Conservation (phyloP, 1,140 invertebrate genomes). For the Papilio helenus region DNA sequence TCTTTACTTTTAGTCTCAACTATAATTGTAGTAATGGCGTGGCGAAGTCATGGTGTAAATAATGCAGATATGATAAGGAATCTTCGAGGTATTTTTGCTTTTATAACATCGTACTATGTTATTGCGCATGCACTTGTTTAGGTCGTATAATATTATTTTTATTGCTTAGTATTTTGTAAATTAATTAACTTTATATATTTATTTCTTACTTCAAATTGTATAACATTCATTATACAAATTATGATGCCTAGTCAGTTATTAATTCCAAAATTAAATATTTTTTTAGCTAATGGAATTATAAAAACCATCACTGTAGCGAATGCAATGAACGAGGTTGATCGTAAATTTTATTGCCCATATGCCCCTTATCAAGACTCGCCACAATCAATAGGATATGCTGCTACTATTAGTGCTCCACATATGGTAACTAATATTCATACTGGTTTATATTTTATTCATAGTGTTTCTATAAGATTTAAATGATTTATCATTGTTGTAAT, state of each 20-base stretch:
- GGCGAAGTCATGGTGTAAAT: slow-evolving; percentile 92
- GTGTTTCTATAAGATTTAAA: no score
- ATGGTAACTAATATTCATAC: slow-evolving; percentile 88
- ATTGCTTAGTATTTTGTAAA: not conserved
- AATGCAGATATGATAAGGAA: slow-evolving; percentile 94
- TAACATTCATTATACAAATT: no score
- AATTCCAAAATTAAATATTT: not conserved
- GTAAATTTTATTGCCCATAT: slow-evolving; percentile 90
- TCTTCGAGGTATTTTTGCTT: slow-evolving; percentile 88
- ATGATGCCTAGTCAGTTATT: not conserved
- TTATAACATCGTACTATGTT: slow-evolving; percentile 36
- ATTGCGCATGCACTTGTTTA: slow-evolving; percentile 7
- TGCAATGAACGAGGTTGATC: slow-evolving; percentile 93
- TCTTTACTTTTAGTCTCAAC: slow-evolving; percentile 46
- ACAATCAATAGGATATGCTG: slow-evolving; percentile 93
- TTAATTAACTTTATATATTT: not conserved
- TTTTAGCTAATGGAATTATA: slow-evolving; percentile 94
- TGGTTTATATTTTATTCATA: no score
- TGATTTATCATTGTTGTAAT: no score
- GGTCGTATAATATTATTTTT: not conserved
- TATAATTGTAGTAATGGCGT: slow-evolving; percentile 83
- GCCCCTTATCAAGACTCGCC: slow-evolving; percentile 96
- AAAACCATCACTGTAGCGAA: slow-evolving; percentile 90
- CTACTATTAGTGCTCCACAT: slow-evolving; percentile 98
- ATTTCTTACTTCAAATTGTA: not conserved